phyloP scores from a whole-genome alignment of 2,797 vertebrate species.

The Loriculus beryllinus region DNA sequence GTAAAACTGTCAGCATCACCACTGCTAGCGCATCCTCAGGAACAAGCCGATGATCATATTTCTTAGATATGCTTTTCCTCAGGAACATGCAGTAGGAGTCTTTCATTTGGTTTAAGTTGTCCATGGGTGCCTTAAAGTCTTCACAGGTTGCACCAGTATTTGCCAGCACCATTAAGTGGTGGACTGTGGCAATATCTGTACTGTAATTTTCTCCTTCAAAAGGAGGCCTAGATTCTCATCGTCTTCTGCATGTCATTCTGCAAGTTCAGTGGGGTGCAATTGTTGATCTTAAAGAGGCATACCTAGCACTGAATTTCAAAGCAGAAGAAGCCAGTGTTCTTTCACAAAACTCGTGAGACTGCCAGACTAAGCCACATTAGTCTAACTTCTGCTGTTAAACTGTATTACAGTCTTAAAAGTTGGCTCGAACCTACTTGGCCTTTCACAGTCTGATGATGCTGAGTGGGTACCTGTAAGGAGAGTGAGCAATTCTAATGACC shows the following conservation, averaged over 20 bases:
- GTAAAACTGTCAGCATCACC: background rate
- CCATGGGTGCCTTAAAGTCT: background rate
- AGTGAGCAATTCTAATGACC: background rate
- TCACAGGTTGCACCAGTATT: background rate
- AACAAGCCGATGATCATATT: rapidly evolving
- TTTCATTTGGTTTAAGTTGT: background rate
- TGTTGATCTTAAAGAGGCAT: background rate
- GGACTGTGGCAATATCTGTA: background rate
- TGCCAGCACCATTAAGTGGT: background rate
- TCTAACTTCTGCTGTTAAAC: background rate
- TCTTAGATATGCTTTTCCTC: background rate
- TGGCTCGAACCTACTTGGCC: background rate
- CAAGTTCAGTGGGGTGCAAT: background rate
- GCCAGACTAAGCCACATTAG: background rate
- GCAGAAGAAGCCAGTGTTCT: background rate
- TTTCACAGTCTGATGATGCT: background rate
- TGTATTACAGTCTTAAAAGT: background rate
- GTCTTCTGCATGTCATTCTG: background rate
- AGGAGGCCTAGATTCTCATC: background rate
- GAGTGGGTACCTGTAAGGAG: background rate
- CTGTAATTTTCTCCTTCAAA: background rate
- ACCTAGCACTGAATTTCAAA: background rate
- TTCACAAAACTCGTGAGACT: background rate
- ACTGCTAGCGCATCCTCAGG: background rate
- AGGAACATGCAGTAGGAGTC: background rate